Evolutionary conservation across 2,797 vertebrate species (phyloP).

Genomic region (Buphagus erythrorhynchus): DNA sequence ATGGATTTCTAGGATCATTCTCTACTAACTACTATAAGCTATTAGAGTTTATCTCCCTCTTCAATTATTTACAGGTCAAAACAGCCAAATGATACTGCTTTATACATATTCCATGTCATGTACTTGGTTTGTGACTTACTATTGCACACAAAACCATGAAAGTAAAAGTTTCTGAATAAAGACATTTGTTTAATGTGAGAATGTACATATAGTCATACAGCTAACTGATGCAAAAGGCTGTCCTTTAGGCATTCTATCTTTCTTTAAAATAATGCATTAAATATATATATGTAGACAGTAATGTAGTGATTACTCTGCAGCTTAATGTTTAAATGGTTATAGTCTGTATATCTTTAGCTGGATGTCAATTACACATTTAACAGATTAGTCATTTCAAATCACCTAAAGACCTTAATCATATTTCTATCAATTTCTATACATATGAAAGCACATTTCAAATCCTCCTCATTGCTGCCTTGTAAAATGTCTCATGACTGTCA

Average conservation of each 20-base stretch:
- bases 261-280: conserved; percentile 64
- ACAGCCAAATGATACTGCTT: conserved; percentile 44
- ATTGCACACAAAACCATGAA: conserved; percentile 58
- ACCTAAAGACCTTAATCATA: neutral
- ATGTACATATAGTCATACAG: conserved; percentile 39
- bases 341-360: neutral
- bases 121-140: conserved; percentile 66
- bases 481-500: conserved; percentile 2
- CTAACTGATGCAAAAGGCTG: conserved; percentile 31
- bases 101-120: conserved; percentile 51
- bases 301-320: conserved; percentile 3
- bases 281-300: neutral
- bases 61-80: conserved; percentile 81
- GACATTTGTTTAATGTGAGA: conserved; percentile 38
- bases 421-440: conserved; percentile 31
- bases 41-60: conserved; percentile 74
- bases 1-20: conserved; percentile 58
- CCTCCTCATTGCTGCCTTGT: neutral
- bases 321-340: conserved; percentile 7
- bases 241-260: conserved; percentile 44
- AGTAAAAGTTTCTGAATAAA: conserved; percentile 66
- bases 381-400: neutral
- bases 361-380: neutral
- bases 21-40: conserved; percentile 76
- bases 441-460: conserved; percentile 25